Evolutionary conservation across 1,140 invertebrate genomes (phyloP).

Genomic region (Saccostrea cuccullata): DNA sequence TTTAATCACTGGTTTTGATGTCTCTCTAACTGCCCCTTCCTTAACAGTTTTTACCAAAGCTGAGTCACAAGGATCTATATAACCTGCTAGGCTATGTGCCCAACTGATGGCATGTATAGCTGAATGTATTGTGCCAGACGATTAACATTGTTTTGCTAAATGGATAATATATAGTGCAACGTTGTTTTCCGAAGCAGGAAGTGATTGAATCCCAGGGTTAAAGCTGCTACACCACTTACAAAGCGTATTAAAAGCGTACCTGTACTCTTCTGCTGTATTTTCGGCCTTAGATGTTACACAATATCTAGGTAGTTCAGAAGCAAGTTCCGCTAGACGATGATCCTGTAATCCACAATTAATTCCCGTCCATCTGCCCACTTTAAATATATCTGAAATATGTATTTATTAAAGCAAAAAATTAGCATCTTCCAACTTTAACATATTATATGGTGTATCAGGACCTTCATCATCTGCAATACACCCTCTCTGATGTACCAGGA

Average conservation of each 20-base stretch:
- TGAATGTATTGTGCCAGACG: constrained; percentile 19
- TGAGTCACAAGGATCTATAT: constrained; percentile 34
- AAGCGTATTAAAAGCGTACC: constrained; percentile 38
- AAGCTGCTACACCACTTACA: constrained; percentile 39
- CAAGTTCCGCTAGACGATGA: too few species aligned
- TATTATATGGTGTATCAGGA: neutral
- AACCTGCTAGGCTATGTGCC: constrained; percentile 35
- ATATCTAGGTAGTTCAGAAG: too few species aligned
- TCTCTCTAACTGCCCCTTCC: constrained; percentile 2
- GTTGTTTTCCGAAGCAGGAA: constrained; percentile 33
- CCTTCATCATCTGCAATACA: neutral
- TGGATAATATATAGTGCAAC: constrained; percentile 35
- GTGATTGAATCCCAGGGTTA: neutral
- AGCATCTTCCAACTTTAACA: too few species aligned
- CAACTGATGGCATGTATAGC: constrained; percentile 38
- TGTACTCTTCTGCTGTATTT: constrained; percentile 39
- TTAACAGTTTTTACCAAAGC: neutral
- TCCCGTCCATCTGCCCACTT: neutral
- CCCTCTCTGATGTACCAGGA: neutral
- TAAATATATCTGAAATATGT: too few species aligned
- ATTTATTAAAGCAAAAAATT: neutral
- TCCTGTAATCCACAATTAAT: neutral
- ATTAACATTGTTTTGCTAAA: constrained; percentile 37
- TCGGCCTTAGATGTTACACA: neutral
- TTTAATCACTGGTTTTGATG: too few species aligned